Base-by-base conservation (phyloP, 2,797 vertebrate genomes). In the Microctenopoma steveboyesi region DNA sequence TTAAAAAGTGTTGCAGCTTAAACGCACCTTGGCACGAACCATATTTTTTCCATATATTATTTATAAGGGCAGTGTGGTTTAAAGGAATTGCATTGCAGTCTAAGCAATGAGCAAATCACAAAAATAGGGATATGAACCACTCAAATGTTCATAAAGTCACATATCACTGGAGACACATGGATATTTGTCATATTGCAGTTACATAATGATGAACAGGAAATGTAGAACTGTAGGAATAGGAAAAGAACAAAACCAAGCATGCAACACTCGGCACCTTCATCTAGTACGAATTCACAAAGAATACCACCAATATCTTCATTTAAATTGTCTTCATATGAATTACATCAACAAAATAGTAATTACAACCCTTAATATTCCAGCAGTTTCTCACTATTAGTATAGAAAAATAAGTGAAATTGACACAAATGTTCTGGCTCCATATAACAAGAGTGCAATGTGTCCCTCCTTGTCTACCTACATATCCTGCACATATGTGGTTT, bases 361-460 rank as follows among this genome's bases (percentile, higher is more conserved):
- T 75, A 93, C 82, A 83, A 83, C 70, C 79, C 74, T 73, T 76
- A 81, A 66, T 81, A 82, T 88, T 87, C 86, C 92, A 92, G 86
- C 88, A 89, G 81, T 80, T 88, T 90, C 76, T 86, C 78, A 86
- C 72, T 71, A 78, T 82, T 75, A 71, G 72, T 72, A 89, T 91
- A 90, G 64, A 93, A 93, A 94, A 93, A 92, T 85, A 92, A 84
- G 81, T 86, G 69, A 76, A 83, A 89, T 75, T 70, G 82, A 91
- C 87, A 86, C 76, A 85, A 82, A 68, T 88, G 51, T 76, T 85
- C 74, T 90, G 86, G 83, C 84, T 91, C 88, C 81, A 64, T 81
- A 76, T 57, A 70, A 78, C 65, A 64, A 72, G 74, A 69, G 81
- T 80, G 78, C 68, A 66, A 22, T 42, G 49, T 84, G 72, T 81